These are phyloP conservation scores for Sarcophaga subvicina DNA, from an alignment of 2,888 invertebrate genomes.

Conservation along the genomic window DNA sequence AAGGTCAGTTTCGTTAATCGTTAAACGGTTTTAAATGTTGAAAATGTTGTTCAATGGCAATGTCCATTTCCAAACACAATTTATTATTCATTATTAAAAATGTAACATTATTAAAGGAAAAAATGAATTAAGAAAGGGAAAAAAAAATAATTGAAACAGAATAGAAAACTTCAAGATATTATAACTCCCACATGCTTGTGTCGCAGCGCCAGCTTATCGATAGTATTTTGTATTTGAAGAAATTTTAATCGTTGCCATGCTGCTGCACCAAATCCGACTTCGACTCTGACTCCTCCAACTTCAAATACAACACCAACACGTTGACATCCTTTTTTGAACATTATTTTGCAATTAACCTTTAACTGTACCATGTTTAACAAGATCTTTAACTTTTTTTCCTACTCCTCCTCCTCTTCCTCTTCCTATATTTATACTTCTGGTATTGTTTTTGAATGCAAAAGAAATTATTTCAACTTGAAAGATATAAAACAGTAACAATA, in stretches of 20 bases:
- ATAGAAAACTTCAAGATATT: background rate
- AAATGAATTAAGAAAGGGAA: too few species aligned
- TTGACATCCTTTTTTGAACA: constrained; percentile 61
- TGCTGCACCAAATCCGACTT: background rate
- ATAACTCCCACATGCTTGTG: constrained; percentile 45
- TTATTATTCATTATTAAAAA: constrained; percentile 28
- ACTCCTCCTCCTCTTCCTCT: too few species aligned
- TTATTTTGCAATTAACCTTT: constrained; percentile 70
- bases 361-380: constrained; percentile 68
- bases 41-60: background rate
- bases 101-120: too few species aligned
- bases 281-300: background rate
- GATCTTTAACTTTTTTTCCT: constrained; percentile 49
- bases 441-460: background rate
- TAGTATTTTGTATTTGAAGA: background rate
- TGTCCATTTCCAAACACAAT: background rate
- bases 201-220: background rate
- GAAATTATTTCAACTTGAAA: background rate
- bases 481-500: constrained; percentile 10
- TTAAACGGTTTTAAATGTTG: constrained; percentile 19
- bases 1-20: background rate
- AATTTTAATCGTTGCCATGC: constrained; percentile 11
- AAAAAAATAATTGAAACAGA: too few species aligned
- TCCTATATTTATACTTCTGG: background rate
- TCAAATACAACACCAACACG: constrained; percentile 20